Conservation (phyloP, 2,888 invertebrate genomes). For the Petrolisthes manimaculis region DNA sequence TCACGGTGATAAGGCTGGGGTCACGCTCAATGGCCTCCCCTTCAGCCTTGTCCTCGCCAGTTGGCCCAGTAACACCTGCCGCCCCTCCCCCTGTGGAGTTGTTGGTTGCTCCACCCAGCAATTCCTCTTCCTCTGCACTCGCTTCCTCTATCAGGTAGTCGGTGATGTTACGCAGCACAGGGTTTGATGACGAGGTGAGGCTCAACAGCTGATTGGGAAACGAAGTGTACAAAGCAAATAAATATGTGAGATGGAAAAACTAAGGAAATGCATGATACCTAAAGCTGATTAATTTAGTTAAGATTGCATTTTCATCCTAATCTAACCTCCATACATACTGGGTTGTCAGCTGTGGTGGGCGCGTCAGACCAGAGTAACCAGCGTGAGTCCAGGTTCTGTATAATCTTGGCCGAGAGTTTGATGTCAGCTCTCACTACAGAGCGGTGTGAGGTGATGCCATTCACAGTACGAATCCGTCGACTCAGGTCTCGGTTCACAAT, state of each 20-base stretch:
- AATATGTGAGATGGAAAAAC: not conserved
- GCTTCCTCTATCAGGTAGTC: slow-evolving; percentile 98
- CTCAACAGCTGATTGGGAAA: slow-evolving; percentile 46
- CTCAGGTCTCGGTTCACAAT: slow-evolving; percentile 97
- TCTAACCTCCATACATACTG: slow-evolving; percentile 11
- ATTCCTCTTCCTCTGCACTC: slow-evolving; percentile 96
- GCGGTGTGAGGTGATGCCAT: slow-evolving; percentile 90
- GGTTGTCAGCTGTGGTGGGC: slow-evolving; percentile 10
- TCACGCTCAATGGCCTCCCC: slow-evolving; percentile 78
- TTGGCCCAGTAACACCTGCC: slow-evolving; percentile 73
- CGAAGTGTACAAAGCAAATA: not conserved
- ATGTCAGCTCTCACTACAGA: slow-evolving; percentile 91
- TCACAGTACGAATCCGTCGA: slow-evolving; percentile 90
- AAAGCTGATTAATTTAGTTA: too few species aligned
- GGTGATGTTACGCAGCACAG: slow-evolving; percentile 94
- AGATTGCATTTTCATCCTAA: too few species aligned
- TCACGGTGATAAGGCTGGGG: slow-evolving; percentile 79
- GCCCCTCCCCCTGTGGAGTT: slow-evolving; percentile 80
- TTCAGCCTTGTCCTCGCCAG: slow-evolving; percentile 73
- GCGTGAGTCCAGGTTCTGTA: slow-evolving; percentile 89
- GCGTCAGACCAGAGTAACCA: slow-evolving; percentile 81
- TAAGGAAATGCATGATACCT: not conserved
- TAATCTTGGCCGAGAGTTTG: slow-evolving; percentile 89
- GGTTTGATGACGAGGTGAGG: slow-evolving; percentile 75
- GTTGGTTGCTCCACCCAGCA: slow-evolving; percentile 77